Evolutionary conservation across 2,797 vertebrate species (phyloP), one percentile per base, ranked within the genome.

Genomic region (Halcyon badia): DNA sequence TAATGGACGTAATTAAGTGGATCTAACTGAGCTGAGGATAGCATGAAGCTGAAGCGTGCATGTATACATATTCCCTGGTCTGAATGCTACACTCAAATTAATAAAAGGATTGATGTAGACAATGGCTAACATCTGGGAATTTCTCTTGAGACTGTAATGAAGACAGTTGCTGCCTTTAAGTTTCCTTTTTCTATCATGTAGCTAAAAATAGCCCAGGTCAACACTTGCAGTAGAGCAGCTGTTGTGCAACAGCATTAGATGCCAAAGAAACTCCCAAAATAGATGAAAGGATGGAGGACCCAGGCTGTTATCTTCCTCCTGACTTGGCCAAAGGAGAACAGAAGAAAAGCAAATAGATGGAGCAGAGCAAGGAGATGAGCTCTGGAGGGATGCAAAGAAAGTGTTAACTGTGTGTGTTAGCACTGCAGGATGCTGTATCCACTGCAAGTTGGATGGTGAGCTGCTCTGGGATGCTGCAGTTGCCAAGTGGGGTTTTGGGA

Each of bases 1-100:
- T 96, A 95, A 92, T 82, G 64, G 30, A 22, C 64, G 83, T 83
- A 94, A 92, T 93, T 94, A 96, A 96, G 88, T 60, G 76, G 69
- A 41, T 86, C 82, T 79, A 57, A 54, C 81, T 72, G 72, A 88
- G 91, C 76, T 75, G 75, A 90, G 81, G 69, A 31, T 65, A 84
- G 75, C 26, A 15, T n/a, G n/a, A 76, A 72, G 64, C 61, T 52
- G 41, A 19, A 35, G 75, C 92, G 60, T 19, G 41, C 22, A 7
- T 56, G 68, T 78, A 54, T 62, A 22, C 19, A 8, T 11, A 33
- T 33, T 83, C 61, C 35, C 75, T 30, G 72, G n/a, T 62, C 87
- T 39, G 86, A 89, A 81, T 37, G 18, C 65, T 12, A 37, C 51
- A 21, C 82, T 90, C 57, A 70, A 14, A 90, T 94, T 90, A 96